A percentile compares a stretch with the other conserved stretches of the same genome.
Conservation (phyloP, 2,113 vertebrate genomes). For the Myotis lucifugus region DNA sequence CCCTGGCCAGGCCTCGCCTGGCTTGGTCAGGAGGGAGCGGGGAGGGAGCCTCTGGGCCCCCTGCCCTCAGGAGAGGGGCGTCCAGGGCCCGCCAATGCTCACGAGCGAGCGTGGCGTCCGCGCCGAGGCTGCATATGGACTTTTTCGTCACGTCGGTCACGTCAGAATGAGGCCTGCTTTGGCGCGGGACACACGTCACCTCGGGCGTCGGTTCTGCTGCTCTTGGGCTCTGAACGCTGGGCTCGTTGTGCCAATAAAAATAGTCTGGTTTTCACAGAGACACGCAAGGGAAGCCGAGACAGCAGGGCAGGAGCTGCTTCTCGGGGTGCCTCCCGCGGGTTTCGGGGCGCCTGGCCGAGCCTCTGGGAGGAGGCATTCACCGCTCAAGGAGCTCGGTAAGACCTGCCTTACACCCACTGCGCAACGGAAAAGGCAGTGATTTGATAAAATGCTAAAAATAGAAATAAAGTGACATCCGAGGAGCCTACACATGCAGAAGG, state of each 20-base stretch:
- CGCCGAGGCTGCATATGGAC: neutral
- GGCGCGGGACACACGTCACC: neutral
- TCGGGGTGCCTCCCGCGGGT: too few species aligned
- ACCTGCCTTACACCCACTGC: neutral
- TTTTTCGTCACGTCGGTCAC: neutral
- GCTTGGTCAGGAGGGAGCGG: too few species aligned
- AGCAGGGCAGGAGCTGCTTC: too few species aligned
- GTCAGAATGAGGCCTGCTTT: neutral
- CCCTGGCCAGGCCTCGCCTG: too few species aligned
- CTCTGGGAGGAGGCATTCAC: neutral
- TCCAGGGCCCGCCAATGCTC: neutral
- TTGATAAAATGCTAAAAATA: neutral
- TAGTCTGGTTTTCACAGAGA: conserved; percentile 3
- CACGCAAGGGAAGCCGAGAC: neutral
- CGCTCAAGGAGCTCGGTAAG: neutral
- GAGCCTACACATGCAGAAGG: neutral
- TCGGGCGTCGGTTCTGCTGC: too few species aligned
- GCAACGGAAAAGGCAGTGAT: too few species aligned
- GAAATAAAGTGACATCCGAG: conserved; percentile 7
- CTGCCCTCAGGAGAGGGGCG: neutral
- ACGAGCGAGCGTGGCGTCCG: too few species aligned
- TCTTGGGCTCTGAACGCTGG: neutral
- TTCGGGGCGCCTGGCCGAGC: too few species aligned
- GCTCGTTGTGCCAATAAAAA: neutral
- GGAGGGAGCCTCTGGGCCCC: too few species aligned